These are phyloP conservation scores for Cordilura impudica DNA, from an alignment of 2,888 invertebrate genomes.

Conservation along the genomic window DNA sequence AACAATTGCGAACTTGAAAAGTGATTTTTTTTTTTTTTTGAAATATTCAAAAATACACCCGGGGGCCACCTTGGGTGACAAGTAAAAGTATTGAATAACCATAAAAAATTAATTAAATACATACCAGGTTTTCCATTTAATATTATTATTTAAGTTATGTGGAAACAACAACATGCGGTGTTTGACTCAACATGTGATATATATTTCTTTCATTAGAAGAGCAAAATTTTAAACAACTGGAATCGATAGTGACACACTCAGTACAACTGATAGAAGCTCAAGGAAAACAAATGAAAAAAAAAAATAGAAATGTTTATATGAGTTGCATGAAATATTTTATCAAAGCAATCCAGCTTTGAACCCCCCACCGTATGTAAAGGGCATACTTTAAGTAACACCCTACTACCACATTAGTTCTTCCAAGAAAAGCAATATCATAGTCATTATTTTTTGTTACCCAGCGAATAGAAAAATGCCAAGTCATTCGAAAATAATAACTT, in stretches of 20 bases:
- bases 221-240: slow-evolving; percentile 13
- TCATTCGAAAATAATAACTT: too few species aligned
- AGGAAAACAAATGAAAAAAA: not conserved
- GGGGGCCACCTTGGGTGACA: too few species aligned
- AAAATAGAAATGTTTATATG: too few species aligned
- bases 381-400: not conserved
- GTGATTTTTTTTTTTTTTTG: too few species aligned
- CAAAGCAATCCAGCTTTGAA: slow-evolving; percentile 14
- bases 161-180: slow-evolving; percentile 23
- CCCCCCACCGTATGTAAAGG: not conserved
- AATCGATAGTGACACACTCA: slow-evolving; percentile 28
- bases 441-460: too few species aligned
- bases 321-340: slow-evolving; percentile 37
- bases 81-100: too few species aligned
- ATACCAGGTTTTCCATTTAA: not conserved
- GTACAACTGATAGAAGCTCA: not conserved
- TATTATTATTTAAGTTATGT: not conserved
- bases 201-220: slow-evolving; percentile 3
- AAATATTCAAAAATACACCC: too few species aligned
- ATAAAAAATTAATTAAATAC: not conserved
- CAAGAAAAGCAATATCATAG: not conserved
- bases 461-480: too few species aligned
- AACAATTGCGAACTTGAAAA: too few species aligned
- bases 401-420: too few species aligned
- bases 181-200: slow-evolving; percentile 13